These are phyloP conservation scores for Lepas anatifera DNA, from an alignment of 2,888 invertebrate genomes.

Conservation along the genomic window DNA sequence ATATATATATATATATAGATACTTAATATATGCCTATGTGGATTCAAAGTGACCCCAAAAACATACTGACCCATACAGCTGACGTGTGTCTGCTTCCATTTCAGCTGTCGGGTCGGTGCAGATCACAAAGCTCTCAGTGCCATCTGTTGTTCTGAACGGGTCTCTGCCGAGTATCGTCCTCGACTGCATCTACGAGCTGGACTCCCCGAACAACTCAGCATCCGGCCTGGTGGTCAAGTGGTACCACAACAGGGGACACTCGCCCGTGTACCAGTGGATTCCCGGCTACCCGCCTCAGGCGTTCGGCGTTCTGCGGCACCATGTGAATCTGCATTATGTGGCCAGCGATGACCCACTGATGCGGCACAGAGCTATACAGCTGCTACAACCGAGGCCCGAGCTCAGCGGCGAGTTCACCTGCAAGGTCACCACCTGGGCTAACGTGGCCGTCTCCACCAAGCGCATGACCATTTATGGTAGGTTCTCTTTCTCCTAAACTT, in stretches of 20 bases:
- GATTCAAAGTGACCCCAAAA: too few species aligned
- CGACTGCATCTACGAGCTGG: conserved; percentile 26
- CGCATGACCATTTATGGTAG: conserved; percentile 55
- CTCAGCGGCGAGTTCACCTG: conserved; percentile 61
- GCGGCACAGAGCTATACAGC: conserved; percentile 54
- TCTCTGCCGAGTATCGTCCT: conserved; percentile 10
- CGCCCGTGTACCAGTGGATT: conserved; percentile 29
- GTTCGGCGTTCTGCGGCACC: background rate
- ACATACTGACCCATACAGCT: too few species aligned
- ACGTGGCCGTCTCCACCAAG: conserved; percentile 50
- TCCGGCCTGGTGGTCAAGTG: conserved; percentile 28
- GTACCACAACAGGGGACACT: conserved; percentile 29
- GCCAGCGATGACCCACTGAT: conserved; percentile 31
- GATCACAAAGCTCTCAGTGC: background rate
- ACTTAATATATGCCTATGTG: too few species aligned
- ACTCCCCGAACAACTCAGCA: conserved; percentile 29
- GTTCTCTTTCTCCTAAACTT: conserved; percentile 32
- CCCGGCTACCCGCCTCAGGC: conserved; percentile 25
- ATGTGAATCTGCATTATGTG: conserved; percentile 1
- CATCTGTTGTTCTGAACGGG: conserved; percentile 12
- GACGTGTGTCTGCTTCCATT: too few species aligned
- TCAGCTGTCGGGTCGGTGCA: background rate
- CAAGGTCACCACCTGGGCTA: conserved; percentile 52
- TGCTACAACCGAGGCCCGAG: conserved; percentile 52
- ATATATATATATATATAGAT: too few species aligned